Base-by-base conservation (phyloP, 1,140 invertebrate genomes). In the Spodoptera frugiperda region DNA sequence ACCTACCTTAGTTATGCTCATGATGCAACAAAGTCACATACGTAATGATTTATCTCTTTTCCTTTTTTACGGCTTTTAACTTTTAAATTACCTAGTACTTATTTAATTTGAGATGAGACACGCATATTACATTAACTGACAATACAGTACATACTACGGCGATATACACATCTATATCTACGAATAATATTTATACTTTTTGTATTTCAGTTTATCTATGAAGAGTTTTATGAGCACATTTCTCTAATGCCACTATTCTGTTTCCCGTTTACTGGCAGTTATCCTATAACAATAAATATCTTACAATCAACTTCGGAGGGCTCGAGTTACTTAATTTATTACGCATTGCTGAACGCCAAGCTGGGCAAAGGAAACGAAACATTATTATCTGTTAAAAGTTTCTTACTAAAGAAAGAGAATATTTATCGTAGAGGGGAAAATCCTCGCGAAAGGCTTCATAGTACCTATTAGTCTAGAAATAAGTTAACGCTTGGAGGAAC, bases 371-470 rank as follows among this genome's bases (percentile, higher is more conserved):
- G 68, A 54, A 55, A 71, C 30, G 5, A 30, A 55, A 55, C 51
- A 71, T 71, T 71, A 46, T 71, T 55, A 55, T 39, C 63, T 67
- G 61, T 33, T 71, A 54, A 53, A 78, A 78, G 46, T 78, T 78
- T 82, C 17, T 48, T 59, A 78, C 73, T 75, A 79, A 55, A 53
- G 48, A 73, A 71, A 77, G 57, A 67, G 70, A 77, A 78, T 78
- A 79, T 80, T 77, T 75, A 63, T 55, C 59, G 78, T 25, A 63
- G 49, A 55, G 49, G 54, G 65, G 49, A 71, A 44, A n/a, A 51
- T 14, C 30, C 33, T 39, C n/a, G 49, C 17, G 17, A 55, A 44
- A n/a, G 21, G 10, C n/a, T n/a, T n/a, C n/a, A 51, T 65, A 68
- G 19, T 70, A 54, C 2, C 67, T 15, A 39, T 70, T 39, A 33